Evolutionary conservation across 2,113 vertebrate genomes (phyloP).

Genomic region (Erinaceus europaeus): DNA sequence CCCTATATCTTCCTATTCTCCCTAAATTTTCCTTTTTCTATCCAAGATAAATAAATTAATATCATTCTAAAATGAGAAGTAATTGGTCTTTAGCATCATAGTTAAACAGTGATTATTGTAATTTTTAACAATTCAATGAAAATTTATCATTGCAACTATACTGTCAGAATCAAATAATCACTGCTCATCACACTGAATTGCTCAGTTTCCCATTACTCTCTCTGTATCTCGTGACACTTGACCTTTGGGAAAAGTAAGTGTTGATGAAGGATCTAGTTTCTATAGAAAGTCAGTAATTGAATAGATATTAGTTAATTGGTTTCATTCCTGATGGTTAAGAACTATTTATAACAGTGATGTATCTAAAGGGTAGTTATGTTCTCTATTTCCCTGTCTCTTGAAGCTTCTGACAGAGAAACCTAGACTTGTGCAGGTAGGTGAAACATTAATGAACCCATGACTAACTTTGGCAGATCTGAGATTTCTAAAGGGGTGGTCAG

Average conservation of each 20-base stretch:
- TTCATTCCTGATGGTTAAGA: not conserved
- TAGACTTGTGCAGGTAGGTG: not conserved
- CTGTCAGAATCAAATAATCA: not conserved
- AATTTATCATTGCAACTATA: not conserved
- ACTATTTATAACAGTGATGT: not conserved
- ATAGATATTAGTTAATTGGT: not conserved
- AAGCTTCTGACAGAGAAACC: not conserved
- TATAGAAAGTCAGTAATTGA: not conserved
- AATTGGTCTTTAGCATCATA: not conserved
- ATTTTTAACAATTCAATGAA: not conserved
- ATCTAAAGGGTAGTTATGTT: not conserved
- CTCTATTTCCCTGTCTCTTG: not conserved
- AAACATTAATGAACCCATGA: not conserved
- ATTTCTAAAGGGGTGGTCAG: too few relatives aligned
- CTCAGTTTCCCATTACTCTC: not conserved
- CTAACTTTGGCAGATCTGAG: not conserved
- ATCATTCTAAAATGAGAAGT: too few relatives aligned
- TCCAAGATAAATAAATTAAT: too few relatives aligned
- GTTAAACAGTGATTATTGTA: not conserved
- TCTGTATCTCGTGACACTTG: not conserved
- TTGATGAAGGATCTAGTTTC: not conserved
- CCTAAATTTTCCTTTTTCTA: too few relatives aligned
- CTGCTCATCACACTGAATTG: not conserved
- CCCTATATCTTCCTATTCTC: too few relatives aligned
- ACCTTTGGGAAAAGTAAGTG: not conserved